phyloP scores from a whole-genome alignment of 1,140 invertebrate species.

The Brachionus koreanus region DNA sequence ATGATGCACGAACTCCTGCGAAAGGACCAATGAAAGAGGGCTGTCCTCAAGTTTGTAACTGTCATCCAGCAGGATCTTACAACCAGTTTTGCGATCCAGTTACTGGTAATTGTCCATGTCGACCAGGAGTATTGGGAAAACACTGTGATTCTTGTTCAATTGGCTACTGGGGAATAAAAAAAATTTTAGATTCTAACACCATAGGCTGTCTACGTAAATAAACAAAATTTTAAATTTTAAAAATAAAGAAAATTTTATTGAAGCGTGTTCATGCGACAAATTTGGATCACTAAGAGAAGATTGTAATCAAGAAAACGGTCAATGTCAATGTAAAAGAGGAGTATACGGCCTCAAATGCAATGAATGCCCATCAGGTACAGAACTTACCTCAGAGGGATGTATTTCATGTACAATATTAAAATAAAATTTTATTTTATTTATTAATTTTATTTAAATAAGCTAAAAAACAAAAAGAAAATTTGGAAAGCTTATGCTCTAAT shows the following conservation, averaged over 20 bases:
- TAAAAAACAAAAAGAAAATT: background rate
- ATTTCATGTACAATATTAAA: background rate
- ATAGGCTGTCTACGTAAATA: constrained; percentile 36
- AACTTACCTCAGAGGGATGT: constrained; percentile 7
- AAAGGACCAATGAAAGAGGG: background rate
- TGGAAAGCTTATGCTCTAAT: constrained; percentile 34
- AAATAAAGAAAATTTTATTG: background rate
- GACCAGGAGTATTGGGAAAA: constrained; percentile 14
- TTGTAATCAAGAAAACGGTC: constrained; percentile 65
- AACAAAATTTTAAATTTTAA: background rate
- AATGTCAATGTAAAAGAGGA: constrained; percentile 78
- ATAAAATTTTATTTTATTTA: background rate
- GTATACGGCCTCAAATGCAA: constrained; percentile 76
- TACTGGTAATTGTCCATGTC: constrained; percentile 40
- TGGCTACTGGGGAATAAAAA: constrained; percentile 43
- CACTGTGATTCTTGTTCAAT: constrained; percentile 39
- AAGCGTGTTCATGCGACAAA: constrained; percentile 36
- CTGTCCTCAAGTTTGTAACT: constrained; percentile 35
- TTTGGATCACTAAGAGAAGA: constrained; percentile 33
- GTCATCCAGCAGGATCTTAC: constrained; percentile 42
- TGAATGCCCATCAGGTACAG: constrained; percentile 63
- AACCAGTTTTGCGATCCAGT: constrained; percentile 29
- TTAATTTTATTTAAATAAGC: background rate
- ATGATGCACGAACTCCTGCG: background rate
- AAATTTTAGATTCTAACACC: constrained; percentile 2